Conservation (phyloP, 2,888 invertebrate species). For the Leptarthrus brevirostris region DNA sequence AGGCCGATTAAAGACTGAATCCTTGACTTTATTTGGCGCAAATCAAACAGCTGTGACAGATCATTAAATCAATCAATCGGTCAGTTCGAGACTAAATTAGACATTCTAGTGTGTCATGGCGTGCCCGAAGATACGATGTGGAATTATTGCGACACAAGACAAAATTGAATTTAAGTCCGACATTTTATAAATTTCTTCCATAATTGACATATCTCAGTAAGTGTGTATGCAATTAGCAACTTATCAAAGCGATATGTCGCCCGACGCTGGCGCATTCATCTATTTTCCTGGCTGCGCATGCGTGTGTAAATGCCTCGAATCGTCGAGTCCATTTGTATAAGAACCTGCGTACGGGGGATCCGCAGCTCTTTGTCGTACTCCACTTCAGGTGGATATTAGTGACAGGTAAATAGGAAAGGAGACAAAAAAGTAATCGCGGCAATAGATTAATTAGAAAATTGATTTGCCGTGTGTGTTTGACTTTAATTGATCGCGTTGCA, state of each 20-base stretch:
- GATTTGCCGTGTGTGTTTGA: constrained; percentile 38
- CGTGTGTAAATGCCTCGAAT: constrained; percentile 23
- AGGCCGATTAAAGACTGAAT: not conserved
- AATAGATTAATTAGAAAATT: constrained; percentile 47
- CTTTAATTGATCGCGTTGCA: constrained; percentile 6
- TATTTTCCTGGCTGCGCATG: constrained; percentile 11
- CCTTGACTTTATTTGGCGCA: constrained; percentile 36
- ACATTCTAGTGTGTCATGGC: constrained; percentile 22
- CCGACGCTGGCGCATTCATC: constrained; percentile 30
- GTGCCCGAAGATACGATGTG: constrained; percentile 1
- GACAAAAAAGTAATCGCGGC: constrained; percentile 26
- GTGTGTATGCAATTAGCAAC: constrained; percentile 47
- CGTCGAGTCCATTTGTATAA: constrained; percentile 9
- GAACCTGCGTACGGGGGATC: constrained; percentile 8
- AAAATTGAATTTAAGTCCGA: constrained; percentile 28
- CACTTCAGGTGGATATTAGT: constrained; percentile 18
- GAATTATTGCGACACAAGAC: constrained; percentile 30
- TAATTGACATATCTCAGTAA: constrained; percentile 47
- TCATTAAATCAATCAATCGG: constrained; percentile 47
- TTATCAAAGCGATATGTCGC: constrained; percentile 45
- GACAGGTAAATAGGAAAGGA: constrained; percentile 38
- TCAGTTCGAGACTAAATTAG: constrained; percentile 32
- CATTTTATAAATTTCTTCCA: constrained; percentile 46
- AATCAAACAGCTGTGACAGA: constrained; percentile 7
- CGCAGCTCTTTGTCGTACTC: constrained; percentile 14